Evolutionary conservation across 1,140 invertebrate species (phyloP).

Genomic region (Bombus superbus): DNA sequence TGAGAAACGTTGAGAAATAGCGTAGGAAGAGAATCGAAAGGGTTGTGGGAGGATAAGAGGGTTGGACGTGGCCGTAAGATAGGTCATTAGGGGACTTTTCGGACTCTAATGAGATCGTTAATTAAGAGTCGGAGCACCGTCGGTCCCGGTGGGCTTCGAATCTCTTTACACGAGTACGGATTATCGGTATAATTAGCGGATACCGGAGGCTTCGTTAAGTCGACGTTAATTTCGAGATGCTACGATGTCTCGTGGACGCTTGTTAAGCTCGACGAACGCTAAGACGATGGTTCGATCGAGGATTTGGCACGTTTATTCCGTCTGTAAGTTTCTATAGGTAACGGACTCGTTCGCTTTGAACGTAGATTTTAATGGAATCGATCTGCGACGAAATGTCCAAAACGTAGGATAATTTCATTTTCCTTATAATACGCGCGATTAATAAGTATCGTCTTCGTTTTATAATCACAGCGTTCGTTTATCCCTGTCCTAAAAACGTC

Average conservation of each 20-base stretch:
- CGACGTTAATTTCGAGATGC: constrained; percentile 16
- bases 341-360: no score
- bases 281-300: background rate
- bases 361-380: no score
- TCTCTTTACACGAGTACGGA: constrained; percentile 39
- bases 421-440: no score
- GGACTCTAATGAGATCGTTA: constrained; percentile 45
- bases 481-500: no score
- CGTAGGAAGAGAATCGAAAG: background rate
- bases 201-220: constrained; percentile 30
- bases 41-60: background rate
- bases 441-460: no score
- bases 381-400: no score
- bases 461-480: no score
- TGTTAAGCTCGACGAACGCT: background rate
- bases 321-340: no score
- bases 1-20: no score
- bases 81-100: constrained; percentile 34
- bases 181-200: constrained; percentile 39
- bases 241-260: background rate
- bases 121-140: constrained; percentile 5
- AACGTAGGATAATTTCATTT: no score
- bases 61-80: constrained; percentile 14
- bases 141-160: constrained; percentile 2
- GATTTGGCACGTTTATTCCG: no score